Conservation (phyloP, 2,888 invertebrate genomes). For the Agrenia bidenticulata region DNA sequence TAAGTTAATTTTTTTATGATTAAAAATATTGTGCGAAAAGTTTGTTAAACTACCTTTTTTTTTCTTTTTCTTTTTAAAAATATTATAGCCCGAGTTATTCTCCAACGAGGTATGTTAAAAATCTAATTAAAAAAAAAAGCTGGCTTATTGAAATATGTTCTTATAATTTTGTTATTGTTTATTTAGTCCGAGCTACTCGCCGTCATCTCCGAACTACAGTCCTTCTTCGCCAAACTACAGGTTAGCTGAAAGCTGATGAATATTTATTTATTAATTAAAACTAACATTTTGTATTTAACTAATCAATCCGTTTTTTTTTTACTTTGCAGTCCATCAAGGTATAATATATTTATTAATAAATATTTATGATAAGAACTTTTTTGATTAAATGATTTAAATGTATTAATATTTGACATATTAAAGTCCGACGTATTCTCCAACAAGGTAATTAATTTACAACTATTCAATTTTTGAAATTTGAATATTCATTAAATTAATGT, state of each 20-base stretch:
- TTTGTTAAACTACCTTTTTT: too few species aligned
- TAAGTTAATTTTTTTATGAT: constrained; percentile 52
- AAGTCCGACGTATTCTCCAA: constrained; percentile 11
- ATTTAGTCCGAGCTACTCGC: constrained; percentile 26
- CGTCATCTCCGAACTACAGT: constrained; percentile 34
- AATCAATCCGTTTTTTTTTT: constrained; percentile 10
- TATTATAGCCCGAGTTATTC: constrained; percentile 58
- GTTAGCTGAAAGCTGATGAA: not conserved
- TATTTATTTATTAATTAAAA: not conserved
- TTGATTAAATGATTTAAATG: too few species aligned
- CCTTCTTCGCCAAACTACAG: constrained; percentile 54
- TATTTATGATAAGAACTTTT: too few species aligned
- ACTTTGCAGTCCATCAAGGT: constrained; percentile 18
- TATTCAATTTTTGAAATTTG: too few species aligned
- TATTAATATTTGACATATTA: not conserved
- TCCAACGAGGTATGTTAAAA: constrained; percentile 58
- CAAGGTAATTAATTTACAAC: not conserved
- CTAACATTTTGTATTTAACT: not conserved
- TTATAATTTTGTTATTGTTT: constrained; percentile 8
- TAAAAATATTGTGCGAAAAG: not conserved
- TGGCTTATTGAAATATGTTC: too few species aligned
- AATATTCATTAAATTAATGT: too few species aligned
- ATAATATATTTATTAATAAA: too few species aligned
- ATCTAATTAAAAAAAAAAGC: too few species aligned
- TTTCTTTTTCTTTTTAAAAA: too few species aligned